phyloP scores from a whole-genome alignment of 2,888 invertebrate genomes.

The Hetaerina titia region DNA sequence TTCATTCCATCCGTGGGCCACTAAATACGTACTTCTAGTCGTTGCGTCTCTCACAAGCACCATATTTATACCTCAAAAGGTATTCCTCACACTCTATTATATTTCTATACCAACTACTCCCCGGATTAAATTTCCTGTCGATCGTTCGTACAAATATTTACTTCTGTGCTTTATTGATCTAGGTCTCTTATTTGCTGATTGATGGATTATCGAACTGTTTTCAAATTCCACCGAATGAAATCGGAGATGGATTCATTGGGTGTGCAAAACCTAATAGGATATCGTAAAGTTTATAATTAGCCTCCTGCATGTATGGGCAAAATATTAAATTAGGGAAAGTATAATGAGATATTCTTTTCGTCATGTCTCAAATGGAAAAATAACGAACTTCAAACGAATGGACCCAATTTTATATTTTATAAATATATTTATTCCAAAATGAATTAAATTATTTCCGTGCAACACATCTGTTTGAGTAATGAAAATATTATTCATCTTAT shows the following conservation, averaged over 20 bases:
- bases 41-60: neutral
- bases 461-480: too few species aligned
- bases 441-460: too few species aligned
- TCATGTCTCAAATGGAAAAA: too few species aligned
- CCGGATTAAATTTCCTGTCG: neutral
- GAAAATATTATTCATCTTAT: too few species aligned
- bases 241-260: neutral
- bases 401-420: too few species aligned
- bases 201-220: neutral
- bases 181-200: neutral
- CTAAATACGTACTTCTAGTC: neutral
- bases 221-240: neutral
- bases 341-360: too few species aligned
- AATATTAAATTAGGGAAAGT: neutral
- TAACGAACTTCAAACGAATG: too few species aligned
- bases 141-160: neutral
- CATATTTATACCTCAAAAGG: neutral
- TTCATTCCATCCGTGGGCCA: neutral
- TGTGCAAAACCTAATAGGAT: too few species aligned
- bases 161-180: neutral
- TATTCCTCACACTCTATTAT: neutral
- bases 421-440: too few species aligned
- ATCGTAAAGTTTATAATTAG: neutral
- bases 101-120: neutral
- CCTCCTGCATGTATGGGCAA: neutral